Base-by-base conservation (phyloP, 2,888 invertebrate species). In the Latheticus oryzae region DNA sequence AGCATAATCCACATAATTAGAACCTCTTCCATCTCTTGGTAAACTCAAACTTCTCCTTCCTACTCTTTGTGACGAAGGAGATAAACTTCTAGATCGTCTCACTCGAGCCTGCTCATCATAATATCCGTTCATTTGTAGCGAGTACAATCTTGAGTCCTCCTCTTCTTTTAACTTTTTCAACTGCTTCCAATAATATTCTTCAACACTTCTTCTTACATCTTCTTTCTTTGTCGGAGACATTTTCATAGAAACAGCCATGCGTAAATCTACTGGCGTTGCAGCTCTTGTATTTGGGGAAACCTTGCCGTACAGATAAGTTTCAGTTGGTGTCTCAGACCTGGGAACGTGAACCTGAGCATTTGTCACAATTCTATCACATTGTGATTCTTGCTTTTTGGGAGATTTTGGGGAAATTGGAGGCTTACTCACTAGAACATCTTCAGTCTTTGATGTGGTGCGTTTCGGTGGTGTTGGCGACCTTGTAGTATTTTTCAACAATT, bases 111-210 rank as follows among this genome's bases (percentile, higher is more conserved):
- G 72, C 58, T 77, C 77, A 52, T 75, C 76, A 1, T 69, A 69
- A 45, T 71, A 75, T 13, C 73, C 71, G 30, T 71, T 71, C 60
- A 72, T 65, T 47, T 77, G 74, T 16, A 71, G 65, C 33, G 71
- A 63, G 24, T 72, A 72, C 24, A 75, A 74, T 64, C 81, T 82
- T 57, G 82, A 79, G 66, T 87, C 87, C 75, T 87, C 86, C 71
- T 84, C 83, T 35, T 84, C 80, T 68, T 85, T 87, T 55, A 84
- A 73, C 73, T 84, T 85, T 70, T 85, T 86, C 48, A 88, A 75
- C 70, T 86, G 86, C 64, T 87, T 85, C 87, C 87, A 88, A 62
- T 87, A 87, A 66, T 85, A 87, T 0, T 85, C 87, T 72, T 88
- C 87, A 0, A 85, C 83, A 70, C 81, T 83, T 68, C 82, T 82